Conservation (phyloP, 2,888 invertebrate species). For the Endomychus coccineus region DNA sequence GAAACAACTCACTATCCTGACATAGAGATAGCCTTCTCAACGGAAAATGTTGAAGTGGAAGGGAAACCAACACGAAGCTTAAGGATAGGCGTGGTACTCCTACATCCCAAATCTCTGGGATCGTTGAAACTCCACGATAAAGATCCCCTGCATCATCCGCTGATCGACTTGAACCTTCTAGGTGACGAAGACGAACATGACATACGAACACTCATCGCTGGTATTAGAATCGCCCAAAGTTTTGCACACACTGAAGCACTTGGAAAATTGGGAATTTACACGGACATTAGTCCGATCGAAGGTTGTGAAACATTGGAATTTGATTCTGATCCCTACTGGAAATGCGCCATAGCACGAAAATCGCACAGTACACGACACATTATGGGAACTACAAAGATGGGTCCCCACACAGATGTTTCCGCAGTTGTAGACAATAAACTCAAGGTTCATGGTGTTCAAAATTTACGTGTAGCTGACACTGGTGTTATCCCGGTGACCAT, state of each 20-base stretch:
- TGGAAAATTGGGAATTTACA: constrained; percentile 47
- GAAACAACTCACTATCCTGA: constrained; percentile 29
- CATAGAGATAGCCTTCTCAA: constrained; percentile 31
- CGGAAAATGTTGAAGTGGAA: too few species aligned
- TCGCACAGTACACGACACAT: constrained; percentile 23
- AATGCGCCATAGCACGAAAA: constrained; percentile 49
- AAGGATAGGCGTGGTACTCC: constrained; percentile 58
- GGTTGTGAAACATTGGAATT: constrained; percentile 47
- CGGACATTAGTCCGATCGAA: constrained; percentile 36
- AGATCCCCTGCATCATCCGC: constrained; percentile 66
- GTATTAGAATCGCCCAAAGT: constrained; percentile 51
- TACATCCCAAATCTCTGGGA: constrained; percentile 66
- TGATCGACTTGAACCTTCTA: constrained; percentile 73
- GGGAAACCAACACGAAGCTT: too few species aligned
- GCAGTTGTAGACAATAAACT: constrained; percentile 57
- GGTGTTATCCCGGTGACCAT: constrained; percentile 57
- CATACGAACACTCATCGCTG: constrained; percentile 51
- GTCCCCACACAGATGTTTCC: constrained; percentile 50
- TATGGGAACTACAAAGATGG: constrained; percentile 61
- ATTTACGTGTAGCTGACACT: constrained; percentile 57
- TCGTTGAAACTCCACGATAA: constrained; percentile 58
- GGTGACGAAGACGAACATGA: constrained; percentile 50
- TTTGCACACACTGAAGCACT: constrained; percentile 53
- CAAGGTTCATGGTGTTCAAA: constrained; percentile 51
- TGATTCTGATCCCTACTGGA: constrained; percentile 58